phyloP scores from a whole-genome alignment of 2,888 invertebrate genomes.

The Plebejus melissa region DNA sequence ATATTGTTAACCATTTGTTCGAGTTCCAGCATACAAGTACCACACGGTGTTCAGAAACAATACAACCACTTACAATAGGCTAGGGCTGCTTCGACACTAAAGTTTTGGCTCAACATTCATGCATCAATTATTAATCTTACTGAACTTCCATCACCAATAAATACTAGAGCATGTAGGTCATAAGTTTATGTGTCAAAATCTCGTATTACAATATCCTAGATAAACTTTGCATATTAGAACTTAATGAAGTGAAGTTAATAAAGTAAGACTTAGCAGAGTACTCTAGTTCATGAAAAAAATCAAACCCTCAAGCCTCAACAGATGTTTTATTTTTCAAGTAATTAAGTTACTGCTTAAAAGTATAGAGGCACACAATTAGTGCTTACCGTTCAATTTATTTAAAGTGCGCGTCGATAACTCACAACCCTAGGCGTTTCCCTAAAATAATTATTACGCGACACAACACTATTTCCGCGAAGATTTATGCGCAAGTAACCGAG shows the following conservation, averaged over 20 bases:
- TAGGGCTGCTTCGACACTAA: slow-evolving; percentile 1
- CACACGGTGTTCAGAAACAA: background rate
- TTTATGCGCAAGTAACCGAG: slow-evolving; percentile 19
- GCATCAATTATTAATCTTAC: background rate
- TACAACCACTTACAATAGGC: slow-evolving; percentile 3
- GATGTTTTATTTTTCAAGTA: too few species aligned
- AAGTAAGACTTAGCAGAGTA: too few species aligned
- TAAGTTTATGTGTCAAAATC: too few species aligned
- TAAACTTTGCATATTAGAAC: too few species aligned
- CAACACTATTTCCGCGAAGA: slow-evolving; percentile 25
- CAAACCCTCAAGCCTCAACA: too few species aligned
- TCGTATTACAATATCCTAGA: too few species aligned
- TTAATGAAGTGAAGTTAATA: too few species aligned
- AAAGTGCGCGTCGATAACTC: background rate
- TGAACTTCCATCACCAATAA: background rate
- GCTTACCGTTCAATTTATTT: background rate
- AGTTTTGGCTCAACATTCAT: background rate
- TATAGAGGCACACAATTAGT: background rate
- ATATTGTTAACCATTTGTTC: background rate
- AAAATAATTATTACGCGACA: slow-evolving; percentile 23
- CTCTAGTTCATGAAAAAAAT: too few species aligned
- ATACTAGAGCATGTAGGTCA: too few species aligned
- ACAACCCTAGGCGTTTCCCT: slow-evolving; percentile 7
- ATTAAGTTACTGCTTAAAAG: too few species aligned
- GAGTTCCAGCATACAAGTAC: background rate